Evolutionary conservation across 2,888 invertebrate species (phyloP).

Genomic region (Hemistola chrysoprasaria): DNA sequence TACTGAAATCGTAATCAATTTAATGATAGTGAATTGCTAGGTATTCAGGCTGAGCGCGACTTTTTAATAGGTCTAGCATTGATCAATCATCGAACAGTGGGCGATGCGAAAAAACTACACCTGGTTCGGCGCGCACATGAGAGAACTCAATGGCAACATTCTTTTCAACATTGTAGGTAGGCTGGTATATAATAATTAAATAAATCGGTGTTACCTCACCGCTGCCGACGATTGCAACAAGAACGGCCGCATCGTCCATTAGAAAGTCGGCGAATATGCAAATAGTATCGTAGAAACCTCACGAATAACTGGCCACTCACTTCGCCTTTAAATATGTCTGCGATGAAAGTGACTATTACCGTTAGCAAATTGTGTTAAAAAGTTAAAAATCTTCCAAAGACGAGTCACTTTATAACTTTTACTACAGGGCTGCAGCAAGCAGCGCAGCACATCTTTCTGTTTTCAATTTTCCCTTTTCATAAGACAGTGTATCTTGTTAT

Average conservation of each 20-base stretch:
- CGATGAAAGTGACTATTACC: conserved; percentile 80
- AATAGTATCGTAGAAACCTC: conserved; percentile 82
- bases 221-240: conserved; percentile 74
- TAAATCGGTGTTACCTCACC: conserved; percentile 78
- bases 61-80: conserved; percentile 51
- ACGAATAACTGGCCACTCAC: conserved; percentile 81
- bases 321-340: conserved; percentile 77
- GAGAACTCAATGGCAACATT: conserved; percentile 60
- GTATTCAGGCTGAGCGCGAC: conserved; percentile 58
- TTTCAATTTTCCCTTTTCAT: conserved; percentile 32
- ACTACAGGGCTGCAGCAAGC: too few species aligned
- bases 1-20: conserved; percentile 51
- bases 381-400: conserved; percentile 63
- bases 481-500: conserved; percentile 39
- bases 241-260: conserved; percentile 79
- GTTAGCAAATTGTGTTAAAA: conserved; percentile 76
- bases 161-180: conserved; percentile 46
- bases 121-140: conserved; percentile 46
- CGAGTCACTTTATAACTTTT: conserved; percentile 50
- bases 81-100: conserved; percentile 48
- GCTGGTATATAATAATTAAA: conserved; percentile 57
- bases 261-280: conserved; percentile 82
- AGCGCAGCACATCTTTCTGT: conserved; percentile 26
- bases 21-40: conserved; percentile 53
- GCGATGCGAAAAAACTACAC: conserved; percentile 52